Evolutionary conservation across 2,888 invertebrate species (phyloP).

Genomic region (Thecocarcelia acutangulata): DNA sequence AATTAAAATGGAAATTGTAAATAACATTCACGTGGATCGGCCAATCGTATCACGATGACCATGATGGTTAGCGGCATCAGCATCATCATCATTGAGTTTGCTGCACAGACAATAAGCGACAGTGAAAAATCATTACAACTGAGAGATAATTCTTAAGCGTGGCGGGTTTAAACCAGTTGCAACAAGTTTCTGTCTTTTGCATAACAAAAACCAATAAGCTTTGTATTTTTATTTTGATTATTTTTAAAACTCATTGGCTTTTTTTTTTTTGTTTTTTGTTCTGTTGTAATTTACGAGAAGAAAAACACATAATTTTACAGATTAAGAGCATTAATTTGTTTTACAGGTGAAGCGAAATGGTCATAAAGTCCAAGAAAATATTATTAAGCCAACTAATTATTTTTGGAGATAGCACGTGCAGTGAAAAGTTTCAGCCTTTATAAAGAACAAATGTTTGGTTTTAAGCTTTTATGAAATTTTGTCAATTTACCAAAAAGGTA

Average conservation of each 20-base stretch:
- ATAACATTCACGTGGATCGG: not conserved
- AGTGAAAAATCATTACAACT: constrained; percentile 2
- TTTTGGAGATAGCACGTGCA: too few species aligned
- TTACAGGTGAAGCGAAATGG: constrained; percentile 1
- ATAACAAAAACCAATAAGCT: constrained; percentile 4
- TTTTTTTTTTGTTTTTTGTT: not conserved
- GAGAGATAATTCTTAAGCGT: constrained; percentile 43
- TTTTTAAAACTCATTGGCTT: not conserved
- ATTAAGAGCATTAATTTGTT: constrained; percentile 15
- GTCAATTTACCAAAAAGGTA: too few species aligned
- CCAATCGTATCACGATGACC: constrained; percentile 26
- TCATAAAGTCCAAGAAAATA: not conserved
- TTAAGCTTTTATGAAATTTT: too few species aligned
- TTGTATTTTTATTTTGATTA: constrained; percentile 10
- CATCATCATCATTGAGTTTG: constrained; percentile 7
- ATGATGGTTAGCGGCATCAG: too few species aligned
- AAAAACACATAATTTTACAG: not conserved
- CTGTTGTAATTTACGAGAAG: not conserved
- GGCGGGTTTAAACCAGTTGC: constrained; percentile 48
- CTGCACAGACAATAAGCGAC: constrained; percentile 17
- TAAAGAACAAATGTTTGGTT: too few species aligned
- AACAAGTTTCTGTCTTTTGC: constrained; percentile 29
- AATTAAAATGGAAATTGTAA: constrained; percentile 14
- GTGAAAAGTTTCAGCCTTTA: too few species aligned
- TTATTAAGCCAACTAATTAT: too few species aligned